A percentile compares a stretch with the other conserved stretches of the same genome.
These are phyloP conservation scores for Typhlichthys eigenmanni DNA, from an alignment of 2,797 vertebrate genomes.

Conservation along the genomic window DNA sequence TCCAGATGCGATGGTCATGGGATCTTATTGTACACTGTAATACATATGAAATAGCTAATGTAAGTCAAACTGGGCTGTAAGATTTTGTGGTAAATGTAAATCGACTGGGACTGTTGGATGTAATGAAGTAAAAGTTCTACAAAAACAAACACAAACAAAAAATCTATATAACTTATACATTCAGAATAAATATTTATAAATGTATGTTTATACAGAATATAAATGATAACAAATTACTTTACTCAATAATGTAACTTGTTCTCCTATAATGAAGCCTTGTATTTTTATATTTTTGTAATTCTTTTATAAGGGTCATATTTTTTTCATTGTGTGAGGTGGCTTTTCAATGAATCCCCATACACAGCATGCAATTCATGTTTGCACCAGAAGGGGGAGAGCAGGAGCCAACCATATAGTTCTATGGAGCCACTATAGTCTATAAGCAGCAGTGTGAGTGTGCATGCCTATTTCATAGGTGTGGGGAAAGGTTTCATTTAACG, in stretches of 20 bases:
- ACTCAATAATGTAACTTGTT: too few relatives aligned
- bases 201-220: too few relatives aligned
- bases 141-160: neutral
- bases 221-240: too few relatives aligned
- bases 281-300: constrained; percentile 55
- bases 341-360: neutral
- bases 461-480: too few relatives aligned
- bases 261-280: neutral
- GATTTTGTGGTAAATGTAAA: neutral
- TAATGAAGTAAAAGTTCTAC: constrained; percentile 13
- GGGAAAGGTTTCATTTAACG: too few relatives aligned
- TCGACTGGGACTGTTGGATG: constrained; percentile 30
- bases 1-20: constrained; percentile 27
- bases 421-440: too few relatives aligned
- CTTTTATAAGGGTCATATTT: constrained; percentile 69
- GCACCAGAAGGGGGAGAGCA: constrained; percentile 20
- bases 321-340: constrained; percentile 38
- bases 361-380: constrained; percentile 1
- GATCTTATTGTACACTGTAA: constrained; percentile 20
- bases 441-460: too few relatives aligned
- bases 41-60: constrained; percentile 20
- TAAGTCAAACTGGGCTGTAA: neutral
- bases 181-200: neutral
- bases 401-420: too few relatives aligned
- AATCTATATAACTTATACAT: neutral